Evolutionary conservation across 2,888 invertebrate species (phyloP).

Genomic region (Petrolisthes manimaculis): DNA sequence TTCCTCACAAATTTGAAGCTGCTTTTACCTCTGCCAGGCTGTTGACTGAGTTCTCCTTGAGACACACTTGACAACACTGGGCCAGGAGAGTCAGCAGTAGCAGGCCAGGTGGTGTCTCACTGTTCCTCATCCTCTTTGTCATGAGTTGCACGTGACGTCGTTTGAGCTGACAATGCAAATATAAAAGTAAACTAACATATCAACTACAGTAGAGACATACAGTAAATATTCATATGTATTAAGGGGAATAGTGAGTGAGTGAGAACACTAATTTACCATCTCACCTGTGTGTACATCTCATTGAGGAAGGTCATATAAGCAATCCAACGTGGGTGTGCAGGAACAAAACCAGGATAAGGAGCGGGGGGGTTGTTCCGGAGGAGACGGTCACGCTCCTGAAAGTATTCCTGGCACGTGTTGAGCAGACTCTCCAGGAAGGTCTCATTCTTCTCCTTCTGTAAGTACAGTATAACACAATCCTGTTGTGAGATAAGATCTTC

Average conservation of each 20-base stretch:
- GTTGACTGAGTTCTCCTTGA: constrained; percentile 82
- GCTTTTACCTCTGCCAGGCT: constrained; percentile 80
- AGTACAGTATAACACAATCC: background rate
- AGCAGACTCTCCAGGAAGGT: constrained; percentile 90
- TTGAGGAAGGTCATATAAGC: constrained; percentile 91
- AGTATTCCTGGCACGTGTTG: constrained; percentile 91
- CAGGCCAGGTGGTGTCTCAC: constrained; percentile 78
- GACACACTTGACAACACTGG: constrained; percentile 90
- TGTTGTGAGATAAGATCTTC: background rate
- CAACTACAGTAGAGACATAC: too few species aligned
- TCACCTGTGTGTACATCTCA: constrained; percentile 85
- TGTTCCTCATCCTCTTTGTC: constrained; percentile 73
- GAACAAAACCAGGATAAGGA: constrained; percentile 68
- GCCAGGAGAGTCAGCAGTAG: constrained; percentile 85
- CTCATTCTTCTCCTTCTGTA: constrained; percentile 84
- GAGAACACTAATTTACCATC: too few species aligned
- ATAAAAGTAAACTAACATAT: background rate
- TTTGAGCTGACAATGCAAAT: constrained; percentile 75
- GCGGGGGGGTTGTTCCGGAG: constrained; percentile 69
- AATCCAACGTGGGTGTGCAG: constrained; percentile 75
- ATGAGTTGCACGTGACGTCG: constrained; percentile 75
- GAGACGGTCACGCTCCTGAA: constrained; percentile 83
- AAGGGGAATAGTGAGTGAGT: too few species aligned
- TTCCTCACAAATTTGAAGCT: too few species aligned
- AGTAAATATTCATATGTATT: too few species aligned